Evolutionary conservation across 2,113 vertebrate genomes (phyloP).

Genomic region (Phaethon lepturus): DNA sequence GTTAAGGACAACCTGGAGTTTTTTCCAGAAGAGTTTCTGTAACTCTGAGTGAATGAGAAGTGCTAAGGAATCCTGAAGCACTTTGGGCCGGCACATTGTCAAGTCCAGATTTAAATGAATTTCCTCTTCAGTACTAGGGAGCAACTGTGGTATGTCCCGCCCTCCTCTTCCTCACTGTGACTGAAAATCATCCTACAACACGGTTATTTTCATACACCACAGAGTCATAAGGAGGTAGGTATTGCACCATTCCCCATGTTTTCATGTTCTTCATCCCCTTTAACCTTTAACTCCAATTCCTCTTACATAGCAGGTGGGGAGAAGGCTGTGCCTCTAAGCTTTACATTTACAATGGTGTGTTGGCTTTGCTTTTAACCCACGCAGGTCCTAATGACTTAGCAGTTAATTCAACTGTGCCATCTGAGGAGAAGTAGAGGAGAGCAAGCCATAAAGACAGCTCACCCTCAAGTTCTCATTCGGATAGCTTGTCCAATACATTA

Average conservation of each 20-base stretch:
- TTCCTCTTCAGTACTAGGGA: neutral
- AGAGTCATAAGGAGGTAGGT: neutral
- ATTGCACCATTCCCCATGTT: neutral
- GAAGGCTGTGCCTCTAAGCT: neutral
- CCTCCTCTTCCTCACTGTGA: neutral
- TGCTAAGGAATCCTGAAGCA: neutral
- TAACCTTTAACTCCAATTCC: neutral
- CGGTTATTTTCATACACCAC: neutral
- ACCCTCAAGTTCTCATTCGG: neutral
- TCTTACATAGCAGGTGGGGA: neutral
- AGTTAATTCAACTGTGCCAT: neutral
- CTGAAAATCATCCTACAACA: neutral
- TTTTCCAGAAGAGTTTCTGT: neutral
- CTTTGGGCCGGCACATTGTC: neutral
- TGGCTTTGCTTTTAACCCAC: neutral
- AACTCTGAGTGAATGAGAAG: neutral
- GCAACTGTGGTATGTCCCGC: neutral
- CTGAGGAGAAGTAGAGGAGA: neutral
- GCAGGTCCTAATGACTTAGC: neutral
- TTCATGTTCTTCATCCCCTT: neutral
- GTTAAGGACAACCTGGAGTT: neutral
- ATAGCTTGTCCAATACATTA: neutral
- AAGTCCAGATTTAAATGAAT: neutral
- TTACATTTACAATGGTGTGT: accelerated
- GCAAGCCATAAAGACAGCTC: neutral